phyloP scores from a whole-genome alignment of 2,888 invertebrate genomes.

The Napeogenes inachia region DNA sequence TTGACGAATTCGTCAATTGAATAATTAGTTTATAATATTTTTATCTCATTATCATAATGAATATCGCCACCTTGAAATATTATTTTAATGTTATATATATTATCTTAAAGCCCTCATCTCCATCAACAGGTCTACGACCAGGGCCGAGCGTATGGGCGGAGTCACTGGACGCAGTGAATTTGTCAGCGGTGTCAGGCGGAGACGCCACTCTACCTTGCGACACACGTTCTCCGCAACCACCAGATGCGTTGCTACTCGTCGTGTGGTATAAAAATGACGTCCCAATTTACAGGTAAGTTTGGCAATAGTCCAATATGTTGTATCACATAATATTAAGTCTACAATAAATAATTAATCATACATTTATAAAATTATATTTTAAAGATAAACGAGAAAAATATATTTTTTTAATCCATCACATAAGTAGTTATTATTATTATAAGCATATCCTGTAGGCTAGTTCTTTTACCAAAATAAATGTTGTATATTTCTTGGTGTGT shows the following conservation, averaged over 20 bases:
- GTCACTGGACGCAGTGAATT: constrained; percentile 77
- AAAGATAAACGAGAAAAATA: too few relatives aligned
- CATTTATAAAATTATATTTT: too few relatives aligned
- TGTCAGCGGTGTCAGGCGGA: constrained; percentile 85
- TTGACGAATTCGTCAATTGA: too few relatives aligned
- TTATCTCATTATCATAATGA: background rate
- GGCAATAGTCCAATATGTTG: too few relatives aligned
- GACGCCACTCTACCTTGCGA: constrained; percentile 91
- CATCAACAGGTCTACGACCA: constrained; percentile 58
- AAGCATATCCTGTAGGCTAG: too few relatives aligned
- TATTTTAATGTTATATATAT: background rate
- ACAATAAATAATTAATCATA: too few relatives aligned
- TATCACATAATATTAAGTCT: too few relatives aligned
- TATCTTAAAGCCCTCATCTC: constrained; percentile 16
- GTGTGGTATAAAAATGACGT: constrained; percentile 95
- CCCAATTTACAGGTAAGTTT: constrained; percentile 90
- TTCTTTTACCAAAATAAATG: too few relatives aligned
- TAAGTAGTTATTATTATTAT: too few relatives aligned
- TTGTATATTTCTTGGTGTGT: too few relatives aligned
- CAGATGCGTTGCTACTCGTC: constrained; percentile 89
- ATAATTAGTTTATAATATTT: background rate
- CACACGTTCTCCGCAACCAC: constrained; percentile 84
- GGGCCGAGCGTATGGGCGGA: constrained; percentile 57
- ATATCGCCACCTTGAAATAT: background rate
- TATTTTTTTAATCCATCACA: too few relatives aligned